Evolutionary conservation across 2,797 vertebrate genomes (phyloP).

Genomic region (Notolabrus celidotus): DNA sequence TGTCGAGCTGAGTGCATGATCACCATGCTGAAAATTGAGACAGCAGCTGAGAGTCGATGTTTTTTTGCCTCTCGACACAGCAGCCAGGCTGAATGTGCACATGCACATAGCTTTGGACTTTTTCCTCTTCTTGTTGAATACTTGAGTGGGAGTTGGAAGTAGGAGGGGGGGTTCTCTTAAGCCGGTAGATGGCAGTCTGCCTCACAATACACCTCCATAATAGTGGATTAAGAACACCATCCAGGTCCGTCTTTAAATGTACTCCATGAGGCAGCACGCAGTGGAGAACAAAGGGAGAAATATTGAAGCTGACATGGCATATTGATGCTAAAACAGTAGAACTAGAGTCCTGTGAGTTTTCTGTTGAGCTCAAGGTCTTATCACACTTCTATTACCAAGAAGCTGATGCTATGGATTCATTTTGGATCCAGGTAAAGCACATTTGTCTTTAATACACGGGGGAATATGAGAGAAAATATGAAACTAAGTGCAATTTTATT

Average conservation of each 20-base stretch:
- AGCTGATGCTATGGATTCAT: slow-evolving; percentile 29
- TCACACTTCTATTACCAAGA: not conserved
- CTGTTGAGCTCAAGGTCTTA: slow-evolving; percentile 11
- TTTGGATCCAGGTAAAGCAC: slow-evolving; percentile 10
- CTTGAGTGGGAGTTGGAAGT: slow-evolving; percentile 47
- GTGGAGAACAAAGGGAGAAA: slow-evolving; percentile 28
- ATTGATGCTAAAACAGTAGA: slow-evolving; percentile 26
- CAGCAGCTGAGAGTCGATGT: not conserved
- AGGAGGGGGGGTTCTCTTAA: slow-evolving; percentile 18
- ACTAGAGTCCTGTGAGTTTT: slow-evolving; percentile 14
- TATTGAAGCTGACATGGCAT: not conserved
- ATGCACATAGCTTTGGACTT: slow-evolving; percentile 8
- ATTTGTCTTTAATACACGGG: slow-evolving; percentile 8
- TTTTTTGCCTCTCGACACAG: not conserved
- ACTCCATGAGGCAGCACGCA: slow-evolving; percentile 14
- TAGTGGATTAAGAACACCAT: slow-evolving; percentile 37
- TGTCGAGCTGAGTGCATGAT: not conserved
- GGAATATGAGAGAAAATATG: not conserved
- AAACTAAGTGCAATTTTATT: not conserved
- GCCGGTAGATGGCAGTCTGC: slow-evolving; percentile 82
- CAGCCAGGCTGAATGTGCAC: not conserved
- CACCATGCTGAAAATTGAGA: not conserved
- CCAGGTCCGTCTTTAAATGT: slow-evolving; percentile 39
- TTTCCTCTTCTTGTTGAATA: slow-evolving; percentile 4
- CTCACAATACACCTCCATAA: slow-evolving; percentile 61